A percentile compares a stretch with the other conserved stretches of the same genome.
Conservation (phyloP, 64 coral and sea anemone genomes). For the Cladopsammia gracilis region DNA sequence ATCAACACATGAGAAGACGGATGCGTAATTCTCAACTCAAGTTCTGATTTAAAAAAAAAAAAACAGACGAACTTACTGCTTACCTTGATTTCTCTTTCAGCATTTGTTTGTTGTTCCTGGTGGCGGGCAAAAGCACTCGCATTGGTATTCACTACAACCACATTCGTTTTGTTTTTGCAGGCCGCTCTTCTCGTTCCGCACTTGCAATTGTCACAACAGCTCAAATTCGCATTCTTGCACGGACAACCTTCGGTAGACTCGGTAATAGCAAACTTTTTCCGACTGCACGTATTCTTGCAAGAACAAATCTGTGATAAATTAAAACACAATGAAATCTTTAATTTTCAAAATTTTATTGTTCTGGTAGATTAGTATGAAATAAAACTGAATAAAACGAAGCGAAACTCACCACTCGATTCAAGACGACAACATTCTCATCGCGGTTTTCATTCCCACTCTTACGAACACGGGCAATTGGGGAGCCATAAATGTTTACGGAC, state of each 20-base stretch:
- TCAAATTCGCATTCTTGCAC: slow-evolving; percentile 28
- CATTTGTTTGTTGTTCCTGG: slow-evolving; percentile 11
- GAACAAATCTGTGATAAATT: slow-evolving; percentile 5
- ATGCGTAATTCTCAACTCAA: too few relatives aligned
- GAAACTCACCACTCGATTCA: slow-evolving; percentile 9
- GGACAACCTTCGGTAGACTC: background rate
- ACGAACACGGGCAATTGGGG: too few relatives aligned
- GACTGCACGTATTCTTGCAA: too few relatives aligned
- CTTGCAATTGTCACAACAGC: too few relatives aligned
- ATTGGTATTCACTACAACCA: slow-evolving; percentile 16
- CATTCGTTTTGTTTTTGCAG: too few relatives aligned
- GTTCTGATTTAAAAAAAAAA: too few relatives aligned
- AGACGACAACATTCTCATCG: background rate
- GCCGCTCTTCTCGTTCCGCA: slow-evolving; percentile 9
- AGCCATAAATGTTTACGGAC: too few relatives aligned
- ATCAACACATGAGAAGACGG: too few relatives aligned
- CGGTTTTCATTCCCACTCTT: too few relatives aligned
- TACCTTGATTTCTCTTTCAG: slow-evolving; percentile 7
- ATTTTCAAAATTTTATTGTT: background rate
- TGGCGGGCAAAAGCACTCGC: slow-evolving; percentile 23
- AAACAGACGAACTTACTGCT: slow-evolving; percentile 12
- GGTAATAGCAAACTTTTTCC: background rate
- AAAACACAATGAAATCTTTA: background rate
- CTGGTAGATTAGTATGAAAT: background rate
- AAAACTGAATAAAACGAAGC: too few relatives aligned